Conservation (phyloP, 2,797 vertebrate species). For the Tragelaphus eurycerus region DNA sequence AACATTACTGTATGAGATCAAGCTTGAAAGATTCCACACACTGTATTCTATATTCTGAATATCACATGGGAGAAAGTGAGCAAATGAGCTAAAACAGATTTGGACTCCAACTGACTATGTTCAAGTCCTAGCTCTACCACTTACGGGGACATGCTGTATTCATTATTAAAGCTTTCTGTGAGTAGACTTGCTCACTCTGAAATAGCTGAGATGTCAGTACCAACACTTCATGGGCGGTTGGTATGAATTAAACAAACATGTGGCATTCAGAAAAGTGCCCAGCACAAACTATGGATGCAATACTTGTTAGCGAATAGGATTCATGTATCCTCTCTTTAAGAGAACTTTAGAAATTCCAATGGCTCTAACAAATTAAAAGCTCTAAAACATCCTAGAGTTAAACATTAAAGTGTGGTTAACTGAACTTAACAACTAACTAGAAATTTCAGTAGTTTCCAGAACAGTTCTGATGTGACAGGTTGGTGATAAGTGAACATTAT, state of each 20-base stretch:
- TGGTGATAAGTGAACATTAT: background rate
- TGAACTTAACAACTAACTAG: background rate
- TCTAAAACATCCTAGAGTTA: background rate
- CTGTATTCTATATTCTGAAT: background rate
- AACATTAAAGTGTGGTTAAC: background rate
- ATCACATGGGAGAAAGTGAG: background rate
- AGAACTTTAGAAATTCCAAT: background rate
- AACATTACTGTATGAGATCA: background rate
- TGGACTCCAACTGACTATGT: background rate
- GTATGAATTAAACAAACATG: constrained; percentile 2
- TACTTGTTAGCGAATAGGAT: background rate
- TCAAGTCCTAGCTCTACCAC: background rate
- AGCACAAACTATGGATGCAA: background rate
- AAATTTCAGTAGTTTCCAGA: constrained; percentile 1
- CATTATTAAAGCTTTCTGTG: background rate
- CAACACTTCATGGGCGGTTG: background rate
- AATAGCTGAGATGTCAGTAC: background rate
- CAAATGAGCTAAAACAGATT: background rate
- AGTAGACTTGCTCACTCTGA: background rate
- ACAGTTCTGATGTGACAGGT: background rate
- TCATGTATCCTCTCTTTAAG: background rate
- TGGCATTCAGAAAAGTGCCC: background rate
- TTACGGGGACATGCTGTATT: background rate
- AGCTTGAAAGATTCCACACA: background rate
- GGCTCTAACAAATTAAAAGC: background rate